Evolutionary conservation across 2,888 invertebrate species (phyloP), one percentile per base, ranked within the genome.

Genomic region (Diaperis boleti): DNA sequence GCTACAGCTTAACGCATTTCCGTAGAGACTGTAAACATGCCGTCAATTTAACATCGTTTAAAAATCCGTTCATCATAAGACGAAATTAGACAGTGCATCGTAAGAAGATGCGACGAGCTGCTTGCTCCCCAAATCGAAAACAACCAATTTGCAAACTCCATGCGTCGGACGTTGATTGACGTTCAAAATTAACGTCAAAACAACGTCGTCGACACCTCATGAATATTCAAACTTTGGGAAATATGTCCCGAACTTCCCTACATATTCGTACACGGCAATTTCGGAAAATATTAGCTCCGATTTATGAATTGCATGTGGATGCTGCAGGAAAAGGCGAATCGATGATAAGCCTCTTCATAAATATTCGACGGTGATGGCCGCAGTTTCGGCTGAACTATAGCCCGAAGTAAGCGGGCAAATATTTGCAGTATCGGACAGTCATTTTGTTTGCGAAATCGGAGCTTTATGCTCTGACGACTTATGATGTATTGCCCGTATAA

Each of bases 301-400:
- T 33, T 33, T 13, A 33, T 33, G 18, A 44, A 44, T 44, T 44
- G 13, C 26, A 22, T 11, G 26, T 22, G 44, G 20, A 11, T 10
- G 44, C n/a, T 26, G 44, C 11, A 10, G 33, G 33, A 10, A 33
- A 13, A 33, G 13, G 11, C 33, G 33, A 44, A 44, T 44, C 14
- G 44, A 44, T 44, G 44, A 44, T 44, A 44, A 44, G 44, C 26
- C 20, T 42, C n/a, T 33, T 33, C 33, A 33, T 33, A 33, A 33
- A 33, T 33, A 33, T 33, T 33, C 33, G 6, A 33, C 13, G 33
- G 13, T 33, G 33, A 33, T 33, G 11, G 10, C 13, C 11, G 13
- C 5, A 33, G 11, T 33, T 33, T 33, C 33, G 11, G 5, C 5
- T 33, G 33, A 33, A 33, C 11, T 11, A 33, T 33, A 11, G 11